Evolutionary conservation across 2,888 invertebrate species (phyloP).

Genomic region (Lordiphosa andalusiaca): DNA sequence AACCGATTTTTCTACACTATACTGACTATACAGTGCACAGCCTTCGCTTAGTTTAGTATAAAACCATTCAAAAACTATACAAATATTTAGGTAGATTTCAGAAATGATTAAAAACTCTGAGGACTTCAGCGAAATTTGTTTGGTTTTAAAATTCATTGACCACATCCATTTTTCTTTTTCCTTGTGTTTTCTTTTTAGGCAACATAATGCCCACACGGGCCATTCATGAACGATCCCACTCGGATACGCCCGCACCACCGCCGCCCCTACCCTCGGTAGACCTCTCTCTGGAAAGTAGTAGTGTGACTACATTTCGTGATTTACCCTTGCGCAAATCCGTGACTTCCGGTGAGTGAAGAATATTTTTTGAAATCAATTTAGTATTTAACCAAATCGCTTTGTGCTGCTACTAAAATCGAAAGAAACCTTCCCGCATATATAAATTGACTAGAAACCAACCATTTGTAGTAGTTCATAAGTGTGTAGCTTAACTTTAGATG

Average conservation of each 20-base stretch:
- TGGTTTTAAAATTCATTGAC: not conserved
- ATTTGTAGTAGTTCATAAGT: slow-evolving; percentile 31
- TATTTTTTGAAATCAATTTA: not conserved
- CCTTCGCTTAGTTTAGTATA: too few relatives aligned
- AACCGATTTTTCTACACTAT: too few relatives aligned
- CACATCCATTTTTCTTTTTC: too few relatives aligned
- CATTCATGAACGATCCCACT: slow-evolving; percentile 93
- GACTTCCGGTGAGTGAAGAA: slow-evolving; percentile 83
- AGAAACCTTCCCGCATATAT: not conserved
- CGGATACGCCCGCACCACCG: slow-evolving; percentile 88
- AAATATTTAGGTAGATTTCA: too few relatives aligned
- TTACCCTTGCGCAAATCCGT: slow-evolving; percentile 92
- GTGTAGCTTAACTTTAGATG: slow-evolving; percentile 52
- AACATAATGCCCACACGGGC: slow-evolving; percentile 77
- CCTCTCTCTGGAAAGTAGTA: slow-evolving; percentile 96
- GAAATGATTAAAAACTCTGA: too few relatives aligned
- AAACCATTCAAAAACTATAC: too few relatives aligned
- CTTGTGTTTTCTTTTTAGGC: slow-evolving; percentile 34
- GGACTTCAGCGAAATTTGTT: too few relatives aligned
- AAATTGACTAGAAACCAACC: slow-evolving; percentile 3
- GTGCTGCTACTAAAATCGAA: slow-evolving; percentile 51
- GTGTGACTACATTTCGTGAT: slow-evolving; percentile 95
- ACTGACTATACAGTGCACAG: too few relatives aligned
- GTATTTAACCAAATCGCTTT: slow-evolving; percentile 36
- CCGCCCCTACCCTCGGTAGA: slow-evolving; percentile 92